Evolutionary conservation across 2,797 vertebrate species (phyloP).

Genomic region (Smutsia gigantea): DNA sequence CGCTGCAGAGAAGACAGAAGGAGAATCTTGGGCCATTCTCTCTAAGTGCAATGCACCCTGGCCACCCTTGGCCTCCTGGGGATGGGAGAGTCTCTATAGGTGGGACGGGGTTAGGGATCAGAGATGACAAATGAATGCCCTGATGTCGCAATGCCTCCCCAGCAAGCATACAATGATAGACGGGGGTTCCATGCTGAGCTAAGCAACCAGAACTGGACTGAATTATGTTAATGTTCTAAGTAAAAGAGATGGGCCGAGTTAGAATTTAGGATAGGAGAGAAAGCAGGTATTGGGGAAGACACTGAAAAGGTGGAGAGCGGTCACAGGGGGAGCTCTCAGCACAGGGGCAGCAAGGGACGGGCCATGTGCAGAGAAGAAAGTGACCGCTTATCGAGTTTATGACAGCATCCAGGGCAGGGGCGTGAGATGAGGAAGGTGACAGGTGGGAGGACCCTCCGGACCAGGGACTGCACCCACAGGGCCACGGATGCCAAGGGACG

Average conservation of each 20-base stretch:
- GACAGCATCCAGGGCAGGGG: not conserved
- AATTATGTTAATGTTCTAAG: not conserved
- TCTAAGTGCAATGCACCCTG: not conserved
- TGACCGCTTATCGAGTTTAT: no score
- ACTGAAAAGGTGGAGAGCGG: not conserved
- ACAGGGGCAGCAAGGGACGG: not conserved
- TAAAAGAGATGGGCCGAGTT: not conserved
- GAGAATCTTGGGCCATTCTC: no score
- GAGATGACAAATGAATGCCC: not conserved
- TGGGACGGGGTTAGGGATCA: not conserved
- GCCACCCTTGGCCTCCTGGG: not conserved
- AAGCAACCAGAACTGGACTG: not conserved
- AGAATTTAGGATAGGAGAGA: not conserved
- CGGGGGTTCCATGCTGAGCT: not conserved
- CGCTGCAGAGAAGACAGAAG: not conserved
- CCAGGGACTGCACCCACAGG: not conserved
- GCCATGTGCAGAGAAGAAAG: not conserved
- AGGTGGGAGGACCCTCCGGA: no score
- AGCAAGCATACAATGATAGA: not conserved
- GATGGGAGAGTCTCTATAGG: no score
- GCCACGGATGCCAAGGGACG: not conserved
- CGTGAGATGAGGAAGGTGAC: not conserved
- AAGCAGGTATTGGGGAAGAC: not conserved
- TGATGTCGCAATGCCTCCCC: not conserved
- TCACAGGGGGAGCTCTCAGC: not conserved